phyloP scores from a whole-genome alignment of 2,888 invertebrate genomes.

The Hypsopygia costalis region DNA sequence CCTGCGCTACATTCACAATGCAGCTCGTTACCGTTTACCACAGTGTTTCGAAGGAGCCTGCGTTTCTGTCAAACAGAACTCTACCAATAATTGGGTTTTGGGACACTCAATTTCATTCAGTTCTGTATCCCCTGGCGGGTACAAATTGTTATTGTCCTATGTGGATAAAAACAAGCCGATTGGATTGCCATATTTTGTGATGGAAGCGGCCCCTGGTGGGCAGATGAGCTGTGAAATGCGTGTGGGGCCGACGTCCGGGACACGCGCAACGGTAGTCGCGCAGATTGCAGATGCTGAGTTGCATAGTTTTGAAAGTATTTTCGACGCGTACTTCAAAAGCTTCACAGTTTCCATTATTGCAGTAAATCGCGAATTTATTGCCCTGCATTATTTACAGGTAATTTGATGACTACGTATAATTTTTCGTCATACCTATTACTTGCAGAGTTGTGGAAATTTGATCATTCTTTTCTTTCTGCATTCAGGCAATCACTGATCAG shows the following conservation, averaged over 20 bases:
- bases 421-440: too few relatives aligned
- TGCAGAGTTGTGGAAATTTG: too few relatives aligned
- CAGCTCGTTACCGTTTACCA: slow-evolving; percentile 60
- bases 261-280: slow-evolving; percentile 60
- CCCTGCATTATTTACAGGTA: slow-evolving; percentile 68
- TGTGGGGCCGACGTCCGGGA: slow-evolving; percentile 51
- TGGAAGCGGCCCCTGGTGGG: slow-evolving; percentile 73
- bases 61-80: slow-evolving; percentile 58
- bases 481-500: slow-evolving; percentile 53
- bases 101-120: slow-evolving; percentile 68
- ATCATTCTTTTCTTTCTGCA: too few relatives aligned
- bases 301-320: slow-evolving; percentile 65
- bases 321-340: slow-evolving; percentile 60
- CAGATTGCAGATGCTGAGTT: slow-evolving; percentile 64
- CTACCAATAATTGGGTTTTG: slow-evolving; percentile 55
- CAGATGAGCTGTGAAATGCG: slow-evolving; percentile 69
- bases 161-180: slow-evolving; percentile 48
- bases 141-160: slow-evolving; percentile 62
- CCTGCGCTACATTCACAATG: slow-evolving; percentile 64
- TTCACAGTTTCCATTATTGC: slow-evolving; percentile 65
- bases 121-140: slow-evolving; percentile 72
- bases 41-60: slow-evolving; percentile 73
- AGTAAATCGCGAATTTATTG: slow-evolving; percentile 69
- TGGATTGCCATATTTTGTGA: slow-evolving; percentile 62
- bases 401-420: neutral